These are phyloP conservation scores for Tetanocera ferruginea DNA, from an alignment of 2,888 invertebrate genomes.

Conservation along the genomic window DNA sequence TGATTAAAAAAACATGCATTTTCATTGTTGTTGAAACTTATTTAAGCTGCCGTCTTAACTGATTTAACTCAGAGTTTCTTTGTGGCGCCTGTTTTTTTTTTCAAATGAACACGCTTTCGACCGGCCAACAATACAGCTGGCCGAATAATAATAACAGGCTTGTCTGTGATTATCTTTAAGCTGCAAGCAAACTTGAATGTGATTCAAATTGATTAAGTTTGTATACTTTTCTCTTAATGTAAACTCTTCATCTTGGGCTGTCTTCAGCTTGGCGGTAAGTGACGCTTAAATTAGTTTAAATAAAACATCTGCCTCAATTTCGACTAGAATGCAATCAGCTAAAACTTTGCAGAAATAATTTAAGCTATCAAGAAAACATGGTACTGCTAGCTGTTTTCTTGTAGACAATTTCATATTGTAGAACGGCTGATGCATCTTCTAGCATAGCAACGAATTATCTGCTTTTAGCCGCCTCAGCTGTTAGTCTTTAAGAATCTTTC, in stretches of 20 bases:
- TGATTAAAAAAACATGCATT: neutral
- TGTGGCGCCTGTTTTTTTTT: neutral
- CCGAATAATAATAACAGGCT: too few relatives aligned
- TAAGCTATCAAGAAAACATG: neutral
- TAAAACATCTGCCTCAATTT: neutral
- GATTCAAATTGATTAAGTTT: neutral
- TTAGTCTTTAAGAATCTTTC: neutral
- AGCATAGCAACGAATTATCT: too few relatives aligned
- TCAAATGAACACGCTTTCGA: too few relatives aligned
- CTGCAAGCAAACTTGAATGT: neutral
- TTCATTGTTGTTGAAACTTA: neutral
- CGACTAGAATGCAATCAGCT: constrained; percentile 3
- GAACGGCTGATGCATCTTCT: too few relatives aligned
- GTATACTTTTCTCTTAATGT: neutral
- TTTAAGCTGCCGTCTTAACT: neutral
- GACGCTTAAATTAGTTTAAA: neutral
- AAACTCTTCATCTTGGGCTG: neutral
- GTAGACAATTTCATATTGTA: too few relatives aligned
- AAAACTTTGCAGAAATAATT: neutral
- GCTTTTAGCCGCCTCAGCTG: neutral
- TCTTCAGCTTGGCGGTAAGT: neutral
- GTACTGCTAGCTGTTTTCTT: neutral
- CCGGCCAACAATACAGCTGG: too few relatives aligned
- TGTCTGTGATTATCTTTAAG: too few relatives aligned
- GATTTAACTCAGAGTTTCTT: neutral